phyloP scores from a whole-genome alignment of 2,888 invertebrate genomes.

The Mechanitis messenoides region DNA sequence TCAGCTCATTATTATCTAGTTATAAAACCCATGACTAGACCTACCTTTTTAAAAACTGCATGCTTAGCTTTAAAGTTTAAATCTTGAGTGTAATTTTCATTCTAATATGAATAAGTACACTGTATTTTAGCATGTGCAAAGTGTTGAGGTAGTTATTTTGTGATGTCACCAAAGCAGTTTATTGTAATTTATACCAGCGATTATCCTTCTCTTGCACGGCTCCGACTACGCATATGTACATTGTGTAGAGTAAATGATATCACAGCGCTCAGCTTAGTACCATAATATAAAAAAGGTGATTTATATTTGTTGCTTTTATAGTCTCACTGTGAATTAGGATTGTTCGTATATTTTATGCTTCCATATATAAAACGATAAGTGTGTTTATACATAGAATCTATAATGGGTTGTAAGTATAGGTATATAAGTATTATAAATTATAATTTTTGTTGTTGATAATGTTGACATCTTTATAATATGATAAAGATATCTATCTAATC shows the following conservation, averaged over 20 bases:
- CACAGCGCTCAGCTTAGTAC: not conserved
- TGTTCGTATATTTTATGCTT: not conserved
- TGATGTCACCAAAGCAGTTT: constrained; percentile 5
- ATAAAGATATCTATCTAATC: no score
- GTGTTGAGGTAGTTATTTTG: not conserved
- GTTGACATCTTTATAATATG: no score
- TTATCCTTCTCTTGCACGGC: constrained; percentile 31
- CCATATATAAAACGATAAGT: no score
- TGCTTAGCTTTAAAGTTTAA: not conserved
- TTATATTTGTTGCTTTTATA: not conserved
- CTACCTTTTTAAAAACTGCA: not conserved
- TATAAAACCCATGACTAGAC: not conserved
- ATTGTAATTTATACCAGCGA: constrained; percentile 29
- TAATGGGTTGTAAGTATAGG: no score
- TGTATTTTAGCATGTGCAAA: constrained; percentile 3
- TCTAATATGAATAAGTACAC: not conserved
- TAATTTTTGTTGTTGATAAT: no score
- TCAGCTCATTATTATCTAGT: not conserved
- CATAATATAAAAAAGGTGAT: not conserved
- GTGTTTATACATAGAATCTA: no score
- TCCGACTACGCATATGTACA: constrained; percentile 30
- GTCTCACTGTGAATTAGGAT: not conserved
- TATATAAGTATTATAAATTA: no score
- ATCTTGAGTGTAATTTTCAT: not conserved
- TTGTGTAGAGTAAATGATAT: not conserved